phyloP scores from a whole-genome alignment of 2,888 invertebrate genomes.

The Chelonus formosanus region DNA sequence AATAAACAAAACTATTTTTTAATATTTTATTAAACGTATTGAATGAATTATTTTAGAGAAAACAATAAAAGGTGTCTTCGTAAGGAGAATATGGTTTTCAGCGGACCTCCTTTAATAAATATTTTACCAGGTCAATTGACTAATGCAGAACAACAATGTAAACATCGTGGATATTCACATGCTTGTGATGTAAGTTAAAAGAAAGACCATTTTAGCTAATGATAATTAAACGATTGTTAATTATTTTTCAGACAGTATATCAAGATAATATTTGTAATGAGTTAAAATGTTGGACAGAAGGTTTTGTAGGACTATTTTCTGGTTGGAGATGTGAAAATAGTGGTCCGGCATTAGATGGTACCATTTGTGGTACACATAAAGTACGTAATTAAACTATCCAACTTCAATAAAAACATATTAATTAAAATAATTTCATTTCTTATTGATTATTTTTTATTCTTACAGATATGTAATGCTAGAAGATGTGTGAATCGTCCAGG shows the following conservation, averaged over 20 bases:
- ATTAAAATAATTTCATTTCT: not conserved
- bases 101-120: not conserved
- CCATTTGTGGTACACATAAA: not conserved
- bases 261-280: not conserved
- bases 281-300: conserved; percentile 1
- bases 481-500: no score
- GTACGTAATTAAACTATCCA: not conserved
- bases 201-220: not conserved
- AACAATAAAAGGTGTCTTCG: not conserved
- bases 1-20: no score
- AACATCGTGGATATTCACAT: not conserved
- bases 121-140: conserved; percentile 12
- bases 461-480: no score
- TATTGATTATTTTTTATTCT: no score
- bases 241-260: no score
- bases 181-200: conserved; percentile 7
- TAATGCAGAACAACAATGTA: conserved; percentile 5
- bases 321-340: not conserved
- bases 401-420: not conserved
- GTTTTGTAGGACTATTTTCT: conserved; percentile 9
- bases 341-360: conserved; percentile 9
- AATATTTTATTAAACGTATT: no score
- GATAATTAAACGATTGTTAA: not conserved
- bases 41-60: not conserved
- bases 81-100: not conserved